Evolutionary conservation across 1,140 invertebrate genomes (phyloP).

Genomic region (Leptopilina clavipes): DNA sequence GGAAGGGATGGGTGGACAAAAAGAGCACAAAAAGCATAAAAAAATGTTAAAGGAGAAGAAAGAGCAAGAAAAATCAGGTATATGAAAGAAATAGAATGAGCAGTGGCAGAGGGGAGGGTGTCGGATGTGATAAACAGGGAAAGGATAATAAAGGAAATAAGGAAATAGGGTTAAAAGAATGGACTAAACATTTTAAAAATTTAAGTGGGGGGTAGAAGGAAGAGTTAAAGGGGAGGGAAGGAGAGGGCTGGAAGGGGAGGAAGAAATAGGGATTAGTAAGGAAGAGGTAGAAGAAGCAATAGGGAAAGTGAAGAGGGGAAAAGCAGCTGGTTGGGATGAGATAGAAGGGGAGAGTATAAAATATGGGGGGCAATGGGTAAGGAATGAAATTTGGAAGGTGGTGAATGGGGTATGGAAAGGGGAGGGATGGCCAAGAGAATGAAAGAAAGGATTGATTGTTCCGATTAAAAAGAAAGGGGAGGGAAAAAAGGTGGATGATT

Average conservation of each 20-base stretch:
- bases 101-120: background rate
- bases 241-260: background rate
- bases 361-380: background rate
- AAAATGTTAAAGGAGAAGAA: background rate
- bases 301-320: background rate
- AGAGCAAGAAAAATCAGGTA: background rate
- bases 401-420: background rate
- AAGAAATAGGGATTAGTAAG: background rate
- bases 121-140: background rate
- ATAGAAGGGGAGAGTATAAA: constrained; percentile 23
- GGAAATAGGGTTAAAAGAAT: constrained; percentile 27
- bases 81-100: background rate
- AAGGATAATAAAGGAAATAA: background rate
- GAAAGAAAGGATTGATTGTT: no score
- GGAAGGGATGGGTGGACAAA: no score
- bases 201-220: constrained; percentile 13
- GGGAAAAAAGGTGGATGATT: background rate
- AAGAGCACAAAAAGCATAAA: background rate
- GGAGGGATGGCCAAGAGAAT: no score
- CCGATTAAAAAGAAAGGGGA: no score
- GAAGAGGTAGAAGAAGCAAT: background rate
- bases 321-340: constrained; percentile 9
- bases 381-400: background rate
- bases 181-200: constrained; percentile 28
- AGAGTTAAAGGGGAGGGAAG: background rate